phyloP scores from a whole-genome alignment of 1,140 invertebrate genomes.

The Drosophila nannoptera region DNA sequence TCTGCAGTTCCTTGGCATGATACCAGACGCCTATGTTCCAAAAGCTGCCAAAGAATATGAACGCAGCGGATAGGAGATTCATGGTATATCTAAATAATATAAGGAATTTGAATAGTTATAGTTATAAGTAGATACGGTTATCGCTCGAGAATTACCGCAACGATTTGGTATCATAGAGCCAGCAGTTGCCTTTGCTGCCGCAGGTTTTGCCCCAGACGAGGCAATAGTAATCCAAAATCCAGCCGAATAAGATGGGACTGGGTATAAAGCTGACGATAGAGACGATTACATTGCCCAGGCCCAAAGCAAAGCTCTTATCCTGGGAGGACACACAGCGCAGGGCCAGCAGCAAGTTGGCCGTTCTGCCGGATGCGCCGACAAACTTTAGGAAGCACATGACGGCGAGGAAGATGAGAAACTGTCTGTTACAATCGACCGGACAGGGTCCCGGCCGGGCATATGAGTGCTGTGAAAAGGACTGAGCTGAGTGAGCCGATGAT shows the following conservation, averaged over 20 bases:
- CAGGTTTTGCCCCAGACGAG: slow-evolving; percentile 88
- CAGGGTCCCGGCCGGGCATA: slow-evolving; percentile 81
- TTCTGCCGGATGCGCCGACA: slow-evolving; percentile 83
- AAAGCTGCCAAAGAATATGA: slow-evolving; percentile 82
- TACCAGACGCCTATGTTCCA: slow-evolving; percentile 85
- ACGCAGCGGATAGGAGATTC: slow-evolving; percentile 82
- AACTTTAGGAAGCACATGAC: slow-evolving; percentile 85
- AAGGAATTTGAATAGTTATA: not conserved
- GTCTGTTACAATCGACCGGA: slow-evolving; percentile 82
- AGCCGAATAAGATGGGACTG: slow-evolving; percentile 87
- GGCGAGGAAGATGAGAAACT: slow-evolving; percentile 83
- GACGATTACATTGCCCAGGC: slow-evolving; percentile 82
- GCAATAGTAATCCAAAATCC: slow-evolving; percentile 85
- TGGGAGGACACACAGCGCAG: slow-evolving; percentile 85
- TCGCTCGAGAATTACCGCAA: slow-evolving; percentile 28
- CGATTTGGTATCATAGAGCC: slow-evolving; percentile 84
- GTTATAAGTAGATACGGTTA: too few relatives aligned
- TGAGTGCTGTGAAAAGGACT: slow-evolving; percentile 29
- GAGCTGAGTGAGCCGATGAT: not conserved
- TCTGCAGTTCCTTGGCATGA: slow-evolving; percentile 84
- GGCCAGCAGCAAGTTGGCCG: slow-evolving; percentile 84
- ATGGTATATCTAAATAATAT: slow-evolving; percentile 80
- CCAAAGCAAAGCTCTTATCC: slow-evolving; percentile 85
- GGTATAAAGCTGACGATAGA: slow-evolving; percentile 85
- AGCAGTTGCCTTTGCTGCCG: slow-evolving; percentile 85